Evolutionary conservation across 2,113 vertebrate genomes (phyloP).

Genomic region (Antigone vipio): DNA sequence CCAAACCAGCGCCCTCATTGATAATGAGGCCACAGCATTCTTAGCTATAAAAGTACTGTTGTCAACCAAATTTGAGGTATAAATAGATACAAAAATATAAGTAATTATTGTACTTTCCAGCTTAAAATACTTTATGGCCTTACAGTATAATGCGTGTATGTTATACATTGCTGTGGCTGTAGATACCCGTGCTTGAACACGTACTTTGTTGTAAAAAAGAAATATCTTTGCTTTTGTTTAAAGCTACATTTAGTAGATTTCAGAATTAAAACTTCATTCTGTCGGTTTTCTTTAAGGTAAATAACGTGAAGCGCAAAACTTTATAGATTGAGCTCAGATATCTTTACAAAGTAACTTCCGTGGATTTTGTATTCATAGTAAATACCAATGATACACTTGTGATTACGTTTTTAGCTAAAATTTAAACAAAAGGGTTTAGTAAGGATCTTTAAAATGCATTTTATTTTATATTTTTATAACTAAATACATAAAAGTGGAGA

Average conservation of each 20-base stretch:
- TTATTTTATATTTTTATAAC: neutral
- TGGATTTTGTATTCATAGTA: neutral
- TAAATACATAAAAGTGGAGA: neutral
- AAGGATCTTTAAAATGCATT: neutral
- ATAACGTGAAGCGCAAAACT: neutral
- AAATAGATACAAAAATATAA: neutral
- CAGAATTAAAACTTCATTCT: neutral
- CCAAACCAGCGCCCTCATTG: neutral
- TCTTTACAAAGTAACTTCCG: neutral
- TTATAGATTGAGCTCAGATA: neutral
- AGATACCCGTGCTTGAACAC: neutral
- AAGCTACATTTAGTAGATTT: neutral
- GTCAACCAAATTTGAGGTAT: neutral
- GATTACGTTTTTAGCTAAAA: neutral
- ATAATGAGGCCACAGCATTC: neutral
- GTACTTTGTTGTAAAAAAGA: neutral
- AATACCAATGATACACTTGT: neutral
- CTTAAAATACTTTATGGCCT: neutral
- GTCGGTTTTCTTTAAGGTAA: neutral
- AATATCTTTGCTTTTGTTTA: neutral
- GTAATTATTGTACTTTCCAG: neutral
- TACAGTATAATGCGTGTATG: neutral
- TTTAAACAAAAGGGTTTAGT: neutral
- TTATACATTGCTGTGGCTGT: neutral
- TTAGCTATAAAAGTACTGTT: neutral